Evolutionary conservation across 2,888 invertebrate species (phyloP).

Genomic region (Schizaphis graminum): DNA sequence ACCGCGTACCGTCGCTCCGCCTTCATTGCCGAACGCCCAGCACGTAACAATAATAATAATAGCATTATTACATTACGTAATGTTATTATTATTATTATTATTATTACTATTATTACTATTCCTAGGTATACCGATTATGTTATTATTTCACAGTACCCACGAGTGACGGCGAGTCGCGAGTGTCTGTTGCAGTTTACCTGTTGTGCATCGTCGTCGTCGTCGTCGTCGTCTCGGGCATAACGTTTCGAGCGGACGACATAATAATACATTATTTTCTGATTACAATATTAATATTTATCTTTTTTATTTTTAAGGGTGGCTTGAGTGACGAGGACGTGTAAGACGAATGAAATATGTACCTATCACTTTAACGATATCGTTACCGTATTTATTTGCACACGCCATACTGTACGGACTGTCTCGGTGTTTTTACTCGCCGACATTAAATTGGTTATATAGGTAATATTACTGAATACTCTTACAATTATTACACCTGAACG

Average conservation of each 20-base stretch:
- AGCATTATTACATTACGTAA: background rate
- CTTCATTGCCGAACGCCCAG: constrained; percentile 44
- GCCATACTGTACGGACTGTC: too few species aligned
- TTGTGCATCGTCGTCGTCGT: background rate
- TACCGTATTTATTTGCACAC: background rate
- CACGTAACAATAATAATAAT: background rate
- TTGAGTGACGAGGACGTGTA: background rate
- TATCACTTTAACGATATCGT: background rate
- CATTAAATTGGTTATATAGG: too few species aligned
- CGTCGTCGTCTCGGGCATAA: too few species aligned
- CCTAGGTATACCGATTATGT: background rate
- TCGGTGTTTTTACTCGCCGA: background rate
- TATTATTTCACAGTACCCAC: background rate
- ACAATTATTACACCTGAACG: background rate
- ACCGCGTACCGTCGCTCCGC: constrained; percentile 53
- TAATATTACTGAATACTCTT: background rate
- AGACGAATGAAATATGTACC: background rate
- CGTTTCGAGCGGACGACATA: background rate
- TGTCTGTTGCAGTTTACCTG: background rate
- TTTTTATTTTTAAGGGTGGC: background rate
- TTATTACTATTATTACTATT: background rate
- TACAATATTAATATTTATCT: background rate
- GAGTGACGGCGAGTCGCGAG: background rate
- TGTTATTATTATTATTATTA: background rate
- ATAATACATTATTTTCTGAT: background rate